Evolutionary conservation across 2,888 invertebrate genomes (phyloP).

Genomic region (Eurytoma californica): DNA sequence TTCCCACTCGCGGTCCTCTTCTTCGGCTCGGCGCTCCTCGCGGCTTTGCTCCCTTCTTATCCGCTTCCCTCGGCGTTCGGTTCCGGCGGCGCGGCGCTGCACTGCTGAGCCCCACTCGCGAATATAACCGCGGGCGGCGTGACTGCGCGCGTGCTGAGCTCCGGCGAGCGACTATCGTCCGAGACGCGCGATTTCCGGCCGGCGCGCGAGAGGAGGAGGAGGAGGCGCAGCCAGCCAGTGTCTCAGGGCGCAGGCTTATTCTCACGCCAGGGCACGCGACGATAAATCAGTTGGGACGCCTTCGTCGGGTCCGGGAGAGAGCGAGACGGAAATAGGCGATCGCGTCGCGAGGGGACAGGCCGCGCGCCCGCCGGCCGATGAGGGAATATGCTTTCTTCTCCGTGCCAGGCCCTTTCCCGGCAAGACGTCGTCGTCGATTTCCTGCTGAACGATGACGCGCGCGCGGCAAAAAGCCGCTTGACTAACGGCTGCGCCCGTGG

Average conservation of each 20-base stretch:
- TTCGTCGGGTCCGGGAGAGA: conserved; percentile 21
- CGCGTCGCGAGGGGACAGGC: conserved; percentile 13
- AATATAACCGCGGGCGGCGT: neutral
- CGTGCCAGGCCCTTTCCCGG: conserved; percentile 31
- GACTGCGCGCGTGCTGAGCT: neutral
- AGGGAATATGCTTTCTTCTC: conserved; percentile 37
- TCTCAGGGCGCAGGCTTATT: conserved; percentile 49
- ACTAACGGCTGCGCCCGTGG: conserved; percentile 9
- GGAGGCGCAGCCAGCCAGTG: conserved; percentile 1
- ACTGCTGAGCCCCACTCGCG: neutral
- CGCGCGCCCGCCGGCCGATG: conserved; percentile 10
- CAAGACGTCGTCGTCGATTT: conserved; percentile 64
- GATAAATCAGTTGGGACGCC: conserved; percentile 54
- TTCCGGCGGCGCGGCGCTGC: neutral
- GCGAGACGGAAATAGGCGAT: conserved; percentile 45
- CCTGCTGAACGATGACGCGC: conserved; percentile 51
- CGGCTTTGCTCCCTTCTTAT: conserved; percentile 24
- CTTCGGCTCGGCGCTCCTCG: conserved; percentile 4
- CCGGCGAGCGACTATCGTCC: conserved; percentile 27
- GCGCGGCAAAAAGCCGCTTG: conserved; percentile 29
- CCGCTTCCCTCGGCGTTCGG: neutral
- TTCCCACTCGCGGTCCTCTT: neutral
- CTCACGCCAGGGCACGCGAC: conserved; percentile 53
- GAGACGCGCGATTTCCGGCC: conserved; percentile 39
- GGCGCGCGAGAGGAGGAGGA: conserved; percentile 8